A percentile compares a stretch with the other conserved stretches of the same genome.
Conservation (phyloP, 2,888 invertebrate genomes). For the Lutraria lutraria region DNA sequence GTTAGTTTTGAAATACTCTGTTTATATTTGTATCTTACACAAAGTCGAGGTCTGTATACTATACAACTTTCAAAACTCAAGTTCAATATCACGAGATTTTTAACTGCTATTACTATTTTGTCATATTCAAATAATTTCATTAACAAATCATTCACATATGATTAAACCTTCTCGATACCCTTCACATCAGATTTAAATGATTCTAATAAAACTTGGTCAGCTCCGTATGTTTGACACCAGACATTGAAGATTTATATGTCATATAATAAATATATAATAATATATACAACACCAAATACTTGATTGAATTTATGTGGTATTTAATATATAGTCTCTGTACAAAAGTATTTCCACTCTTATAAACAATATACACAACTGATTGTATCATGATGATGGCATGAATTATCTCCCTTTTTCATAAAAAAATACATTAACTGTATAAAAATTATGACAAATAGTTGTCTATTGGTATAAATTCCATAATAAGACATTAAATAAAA, state of each 20-base stretch:
- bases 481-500: not conserved
- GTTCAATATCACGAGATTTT: too few species aligned
- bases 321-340: slow-evolving; percentile 47
- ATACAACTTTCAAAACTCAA: too few species aligned
- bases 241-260: not conserved
- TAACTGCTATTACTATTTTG: too few species aligned
- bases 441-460: not conserved
- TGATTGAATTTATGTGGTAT: slow-evolving; percentile 22
- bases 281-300: not conserved
- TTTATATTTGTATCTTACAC: not conserved
- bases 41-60: too few species aligned
- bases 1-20: not conserved
- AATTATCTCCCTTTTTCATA: not conserved
- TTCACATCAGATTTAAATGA: too few species aligned
- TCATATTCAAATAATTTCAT: too few species aligned
- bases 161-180: too few species aligned
- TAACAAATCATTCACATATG: too few species aligned
- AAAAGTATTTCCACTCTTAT: slow-evolving; percentile 12
- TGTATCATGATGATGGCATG: not conserved
- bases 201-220: too few species aligned
- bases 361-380: slow-evolving; percentile 27
- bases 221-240: not conserved
- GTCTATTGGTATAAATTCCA: not conserved
- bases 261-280: not conserved
- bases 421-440: not conserved